Evolutionary conservation across 2,888 invertebrate genomes (phyloP).

Genomic region (Lasioglossum vierecki): DNA sequence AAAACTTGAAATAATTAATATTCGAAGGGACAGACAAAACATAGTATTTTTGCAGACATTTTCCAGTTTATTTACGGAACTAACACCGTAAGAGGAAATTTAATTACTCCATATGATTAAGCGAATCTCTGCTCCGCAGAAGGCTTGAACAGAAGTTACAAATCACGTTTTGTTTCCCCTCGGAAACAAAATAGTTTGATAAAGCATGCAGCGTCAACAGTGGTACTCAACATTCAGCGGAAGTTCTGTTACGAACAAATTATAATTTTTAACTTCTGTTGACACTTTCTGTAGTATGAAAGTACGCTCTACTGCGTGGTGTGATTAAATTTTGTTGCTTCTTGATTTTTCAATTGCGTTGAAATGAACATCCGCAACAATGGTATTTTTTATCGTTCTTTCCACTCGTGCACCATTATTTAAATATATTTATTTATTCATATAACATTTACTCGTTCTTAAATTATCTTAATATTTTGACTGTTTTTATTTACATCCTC

Average conservation of each 20-base stretch:
- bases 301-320: neutral
- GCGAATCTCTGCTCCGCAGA: neutral
- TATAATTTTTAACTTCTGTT: neutral
- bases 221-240: neutral
- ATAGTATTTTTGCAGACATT: too few relatives aligned
- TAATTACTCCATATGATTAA: neutral
- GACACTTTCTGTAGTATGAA: neutral
- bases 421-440: too few relatives aligned
- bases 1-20: too few relatives aligned
- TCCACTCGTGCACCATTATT: too few relatives aligned
- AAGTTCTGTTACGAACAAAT: neutral
- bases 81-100: neutral
- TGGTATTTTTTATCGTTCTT: too few relatives aligned
- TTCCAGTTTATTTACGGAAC: neutral
- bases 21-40: too few relatives aligned
- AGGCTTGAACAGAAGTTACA: neutral
- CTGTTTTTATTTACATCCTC: too few relatives aligned
- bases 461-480: too few relatives aligned
- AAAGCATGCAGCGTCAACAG: neutral
- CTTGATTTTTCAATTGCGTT: neutral
- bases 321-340: neutral
- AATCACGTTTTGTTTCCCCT: neutral
- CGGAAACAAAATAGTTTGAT: slow-evolving; percentile 2
- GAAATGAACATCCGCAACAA: neutral
- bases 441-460: too few relatives aligned